A percentile compares a stretch with the other conserved stretches of the same genome.
These are phyloP conservation scores for Pagrus major DNA, from an alignment of 2,113 vertebrate genomes.

Conservation along the genomic window DNA sequence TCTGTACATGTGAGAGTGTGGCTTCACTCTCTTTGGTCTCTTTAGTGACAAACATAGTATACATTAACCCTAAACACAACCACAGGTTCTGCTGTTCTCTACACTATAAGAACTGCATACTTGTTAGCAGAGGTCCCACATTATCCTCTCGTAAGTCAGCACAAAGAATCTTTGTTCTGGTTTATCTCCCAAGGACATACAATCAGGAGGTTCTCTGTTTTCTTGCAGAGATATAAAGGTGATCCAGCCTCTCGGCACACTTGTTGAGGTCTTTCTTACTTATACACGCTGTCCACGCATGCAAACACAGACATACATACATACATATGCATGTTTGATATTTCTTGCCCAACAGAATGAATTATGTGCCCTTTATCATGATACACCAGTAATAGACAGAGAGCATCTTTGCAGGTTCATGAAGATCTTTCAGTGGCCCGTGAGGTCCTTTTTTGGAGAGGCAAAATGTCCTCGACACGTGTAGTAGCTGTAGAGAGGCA, in stretches of 20 bases:
- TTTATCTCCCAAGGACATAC: constrained; percentile 68
- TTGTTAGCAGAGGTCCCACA: constrained; percentile 37
- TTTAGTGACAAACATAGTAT: constrained; percentile 33
- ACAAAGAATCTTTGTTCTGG: constrained; percentile 58
- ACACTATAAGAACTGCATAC: constrained; percentile 14
- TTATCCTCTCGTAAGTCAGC: constrained; percentile 49
- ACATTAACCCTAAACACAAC: constrained; percentile 32
- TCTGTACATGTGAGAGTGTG: not conserved
- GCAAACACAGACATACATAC: not conserved
- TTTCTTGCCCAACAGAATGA: constrained; percentile 22
- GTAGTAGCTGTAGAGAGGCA: constrained; percentile 75
- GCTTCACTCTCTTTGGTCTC: constrained; percentile 14
- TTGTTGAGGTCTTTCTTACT: constrained; percentile 23
- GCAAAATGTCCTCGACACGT: constrained; percentile 66
- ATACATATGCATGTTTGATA: not conserved
- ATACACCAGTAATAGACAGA: constrained; percentile 43
- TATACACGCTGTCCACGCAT: not conserved
- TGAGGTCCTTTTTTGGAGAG: constrained; percentile 65
- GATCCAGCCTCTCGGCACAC: not conserved
- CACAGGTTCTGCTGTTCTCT: constrained; percentile 20
- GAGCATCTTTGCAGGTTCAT: constrained; percentile 66
- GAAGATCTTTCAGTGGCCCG: constrained; percentile 66
- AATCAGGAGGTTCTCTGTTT: constrained; percentile 57
- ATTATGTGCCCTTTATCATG: constrained; percentile 26
- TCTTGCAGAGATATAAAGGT: constrained; percentile 35